A percentile compares a stretch with the other conserved stretches of the same genome.
These are phyloP conservation scores for Sebastes diaconus DNA, from an alignment of 2,797 vertebrate genomes.

Conservation along the genomic window DNA sequence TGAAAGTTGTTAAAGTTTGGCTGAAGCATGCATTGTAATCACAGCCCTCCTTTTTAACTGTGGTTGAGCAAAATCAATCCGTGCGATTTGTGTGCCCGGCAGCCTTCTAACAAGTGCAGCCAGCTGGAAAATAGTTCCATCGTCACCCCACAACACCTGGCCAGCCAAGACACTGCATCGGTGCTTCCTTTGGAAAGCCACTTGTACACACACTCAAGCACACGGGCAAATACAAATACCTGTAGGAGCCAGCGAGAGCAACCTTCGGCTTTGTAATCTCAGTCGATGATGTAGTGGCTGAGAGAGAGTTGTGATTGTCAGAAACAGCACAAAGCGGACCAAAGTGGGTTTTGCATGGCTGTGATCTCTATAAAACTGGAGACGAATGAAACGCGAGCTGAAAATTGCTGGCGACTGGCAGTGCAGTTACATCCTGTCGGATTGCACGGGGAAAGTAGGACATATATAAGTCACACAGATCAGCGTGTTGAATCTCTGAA, in stretches of 20 bases:
- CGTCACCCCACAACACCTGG: constrained; percentile 82
- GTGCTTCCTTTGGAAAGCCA: constrained; percentile 58
- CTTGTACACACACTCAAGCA: constrained; percentile 1
- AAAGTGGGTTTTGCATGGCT: constrained; percentile 26
- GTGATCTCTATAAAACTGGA: constrained; percentile 45
- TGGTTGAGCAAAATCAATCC: constrained; percentile 83
- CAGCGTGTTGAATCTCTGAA: constrained; percentile 10
- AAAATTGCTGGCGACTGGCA: background rate
- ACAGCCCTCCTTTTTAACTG: constrained; percentile 56
- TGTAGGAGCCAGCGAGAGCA: constrained; percentile 19
- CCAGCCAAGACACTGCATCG: constrained; percentile 49
- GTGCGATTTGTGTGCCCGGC: constrained; percentile 83
- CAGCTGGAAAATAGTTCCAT: constrained; percentile 91
- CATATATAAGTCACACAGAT: constrained; percentile 28
- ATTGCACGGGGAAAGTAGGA: background rate
- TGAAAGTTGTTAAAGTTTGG: constrained; percentile 69
- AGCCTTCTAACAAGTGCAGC: constrained; percentile 86
- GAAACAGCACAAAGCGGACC: constrained; percentile 45
- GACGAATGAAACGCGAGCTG: constrained; percentile 25
- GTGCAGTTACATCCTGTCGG: constrained; percentile 15
- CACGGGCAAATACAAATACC: background rate
- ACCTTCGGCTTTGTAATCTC: constrained; percentile 62
- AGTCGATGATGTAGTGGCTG: constrained; percentile 38
- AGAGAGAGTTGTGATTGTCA: constrained; percentile 60
- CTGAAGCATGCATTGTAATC: constrained; percentile 68